phyloP scores from a whole-genome alignment of 2,113 vertebrate species.

The Scartelaos histophorus region DNA sequence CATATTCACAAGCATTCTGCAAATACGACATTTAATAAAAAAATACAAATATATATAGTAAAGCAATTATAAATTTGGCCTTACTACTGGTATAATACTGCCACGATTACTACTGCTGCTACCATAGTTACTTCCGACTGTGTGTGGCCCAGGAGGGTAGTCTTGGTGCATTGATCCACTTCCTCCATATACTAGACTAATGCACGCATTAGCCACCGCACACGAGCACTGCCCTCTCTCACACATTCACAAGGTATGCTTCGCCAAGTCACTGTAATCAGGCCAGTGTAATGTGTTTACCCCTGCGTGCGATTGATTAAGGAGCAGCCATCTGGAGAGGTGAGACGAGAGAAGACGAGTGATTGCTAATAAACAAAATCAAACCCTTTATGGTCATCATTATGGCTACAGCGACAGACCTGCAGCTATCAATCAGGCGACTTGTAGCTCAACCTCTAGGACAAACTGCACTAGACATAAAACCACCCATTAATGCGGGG shows the following conservation, averaged over 20 bases:
- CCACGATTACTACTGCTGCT: background rate
- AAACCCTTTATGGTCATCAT: conserved; percentile 41
- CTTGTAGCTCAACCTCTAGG: conserved; percentile 32
- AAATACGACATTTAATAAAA: too few relatives aligned
- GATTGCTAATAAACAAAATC: conserved; percentile 36
- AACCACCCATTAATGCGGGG: conserved; percentile 43
- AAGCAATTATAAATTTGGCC: background rate
- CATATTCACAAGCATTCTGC: too few relatives aligned
- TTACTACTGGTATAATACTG: background rate
- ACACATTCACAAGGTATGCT: conserved; percentile 24
- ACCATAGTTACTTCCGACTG: background rate
- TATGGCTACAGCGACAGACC: conserved; percentile 22
- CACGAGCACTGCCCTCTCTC: conserved; percentile 14
- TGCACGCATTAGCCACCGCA: conserved; percentile 21
- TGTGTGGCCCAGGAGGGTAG: conserved; percentile 20
- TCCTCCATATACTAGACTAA: conserved; percentile 7
- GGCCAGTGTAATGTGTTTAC: conserved; percentile 71
- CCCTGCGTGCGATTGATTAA: conserved; percentile 66
- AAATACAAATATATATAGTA: background rate
- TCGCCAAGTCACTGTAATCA: conserved; percentile 65
- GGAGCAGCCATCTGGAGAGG: conserved; percentile 60
- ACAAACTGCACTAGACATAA: conserved; percentile 48
- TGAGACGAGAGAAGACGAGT: conserved; percentile 4
- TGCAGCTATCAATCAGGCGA: conserved; percentile 41
- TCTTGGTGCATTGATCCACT: conserved; percentile 18